These are phyloP conservation scores for Aricia artaxerxes DNA, from an alignment of 2,888 invertebrate genomes.

Conservation along the genomic window DNA sequence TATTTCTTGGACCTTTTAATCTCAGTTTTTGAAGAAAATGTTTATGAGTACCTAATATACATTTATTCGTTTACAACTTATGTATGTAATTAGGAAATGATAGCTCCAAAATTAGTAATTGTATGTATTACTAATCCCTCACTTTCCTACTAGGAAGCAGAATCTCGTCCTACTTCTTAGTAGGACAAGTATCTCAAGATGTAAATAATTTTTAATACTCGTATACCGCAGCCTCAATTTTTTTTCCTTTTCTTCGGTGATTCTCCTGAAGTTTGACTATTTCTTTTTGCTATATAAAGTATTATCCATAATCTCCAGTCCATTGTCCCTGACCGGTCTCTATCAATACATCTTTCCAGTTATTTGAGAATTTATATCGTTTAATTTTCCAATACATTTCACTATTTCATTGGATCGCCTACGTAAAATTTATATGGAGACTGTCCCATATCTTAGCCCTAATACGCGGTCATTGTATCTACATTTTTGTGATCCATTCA, in stretches of 20 bases:
- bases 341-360: conserved; percentile 49
- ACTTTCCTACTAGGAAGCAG: too few species aligned
- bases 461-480: neutral
- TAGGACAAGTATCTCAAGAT: too few species aligned
- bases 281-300: neutral
- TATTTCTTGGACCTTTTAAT: neutral
- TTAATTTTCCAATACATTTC: conserved; percentile 47
- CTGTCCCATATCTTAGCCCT: neutral
- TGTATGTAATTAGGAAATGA: too few species aligned
- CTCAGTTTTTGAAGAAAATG: neutral
- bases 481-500: neutral
- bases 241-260: neutral
- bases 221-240: neutral
- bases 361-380: conserved; percentile 42
- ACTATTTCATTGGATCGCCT: conserved; percentile 38
- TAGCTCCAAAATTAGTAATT: too few species aligned
- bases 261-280: neutral
- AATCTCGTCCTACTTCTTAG: too few species aligned
- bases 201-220: too few species aligned
- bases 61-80: too few species aligned
- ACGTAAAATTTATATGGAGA: conserved; percentile 31
- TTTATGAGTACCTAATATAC: too few species aligned
- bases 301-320: conserved; percentile 1
- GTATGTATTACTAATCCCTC: too few species aligned
- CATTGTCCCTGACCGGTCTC: conserved; percentile 24